These are phyloP conservation scores for Druceiella hillmani DNA, from an alignment of 2,888 invertebrate species.

Conservation along the genomic window DNA sequence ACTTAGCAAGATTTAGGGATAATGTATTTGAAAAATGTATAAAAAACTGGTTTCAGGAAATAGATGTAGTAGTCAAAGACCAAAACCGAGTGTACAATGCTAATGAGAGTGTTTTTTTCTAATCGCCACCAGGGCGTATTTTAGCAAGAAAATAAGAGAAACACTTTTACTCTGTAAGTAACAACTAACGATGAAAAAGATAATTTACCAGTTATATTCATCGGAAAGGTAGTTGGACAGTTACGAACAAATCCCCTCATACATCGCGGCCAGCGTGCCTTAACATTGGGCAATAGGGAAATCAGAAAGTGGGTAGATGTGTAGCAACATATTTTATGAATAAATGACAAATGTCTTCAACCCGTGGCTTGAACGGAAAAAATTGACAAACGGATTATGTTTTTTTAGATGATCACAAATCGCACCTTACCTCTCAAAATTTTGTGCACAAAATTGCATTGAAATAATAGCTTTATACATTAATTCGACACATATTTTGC, in stretches of 20 bases:
- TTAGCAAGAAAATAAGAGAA: no score
- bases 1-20: no score
- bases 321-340: slow-evolving; percentile 8
- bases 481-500: no score
- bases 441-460: no score
- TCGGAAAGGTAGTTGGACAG: slow-evolving; percentile 1
- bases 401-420: slow-evolving; percentile 11
- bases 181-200: not conserved
- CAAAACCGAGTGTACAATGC: no score
- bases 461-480: no score
- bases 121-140: no score
- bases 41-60: no score
- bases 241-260: slow-evolving; percentile 8
- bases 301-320: slow-evolving; percentile 11
- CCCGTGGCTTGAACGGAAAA: slow-evolving; percentile 6
- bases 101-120: no score
- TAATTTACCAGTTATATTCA: not conserved
- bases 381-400: slow-evolving; percentile 7
- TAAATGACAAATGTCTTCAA: slow-evolving; percentile 8
- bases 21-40: no score
- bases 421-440: no score
- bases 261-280: slow-evolving; percentile 5
- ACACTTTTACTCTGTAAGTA: not conserved
- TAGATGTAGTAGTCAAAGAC: no score
- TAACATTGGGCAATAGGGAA: slow-evolving; percentile 7